Evolutionary conservation across 2,113 vertebrate genomes (phyloP).

Genomic region (Halcyon malimbica): DNA sequence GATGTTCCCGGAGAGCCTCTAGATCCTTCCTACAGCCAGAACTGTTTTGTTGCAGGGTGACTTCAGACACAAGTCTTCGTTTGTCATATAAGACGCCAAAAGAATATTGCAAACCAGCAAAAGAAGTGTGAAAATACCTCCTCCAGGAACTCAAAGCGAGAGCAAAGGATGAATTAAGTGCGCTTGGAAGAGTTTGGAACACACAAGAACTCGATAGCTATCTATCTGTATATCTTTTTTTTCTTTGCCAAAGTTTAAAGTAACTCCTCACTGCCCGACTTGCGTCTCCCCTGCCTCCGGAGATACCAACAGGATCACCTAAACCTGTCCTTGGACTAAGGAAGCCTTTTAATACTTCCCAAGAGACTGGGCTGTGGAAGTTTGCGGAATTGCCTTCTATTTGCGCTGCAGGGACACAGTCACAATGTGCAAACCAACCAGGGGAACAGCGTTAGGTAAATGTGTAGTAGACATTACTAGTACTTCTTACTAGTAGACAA

Average conservation of each 20-base stretch:
- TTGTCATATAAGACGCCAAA: conserved; percentile 85
- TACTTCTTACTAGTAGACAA: not conserved
- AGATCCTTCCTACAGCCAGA: not conserved
- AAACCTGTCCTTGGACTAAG: not conserved
- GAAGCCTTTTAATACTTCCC: not conserved
- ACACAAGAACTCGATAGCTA: conserved; percentile 55
- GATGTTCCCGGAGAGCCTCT: not conserved
- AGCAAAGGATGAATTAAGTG: conserved; percentile 45
- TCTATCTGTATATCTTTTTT: conserved; percentile 52
- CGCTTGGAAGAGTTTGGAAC: conserved; percentile 60
- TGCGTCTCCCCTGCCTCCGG: not conserved
- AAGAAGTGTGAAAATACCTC: conserved; percentile 72
- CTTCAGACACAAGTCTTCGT: conserved; percentile 98
- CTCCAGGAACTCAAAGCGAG: conserved; percentile 57
- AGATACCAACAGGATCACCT: conserved; percentile 3
- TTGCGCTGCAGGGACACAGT: conserved; percentile 38
- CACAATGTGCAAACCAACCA: not conserved
- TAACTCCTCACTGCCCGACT: conserved; percentile 65
- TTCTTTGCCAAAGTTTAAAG: conserved; percentile 80
- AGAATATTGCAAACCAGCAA: not conserved
- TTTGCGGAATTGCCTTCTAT: conserved; percentile 39
- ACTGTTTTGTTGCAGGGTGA: conserved; percentile 83
- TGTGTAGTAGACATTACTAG: not conserved
- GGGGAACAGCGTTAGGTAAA: conserved; percentile 11
- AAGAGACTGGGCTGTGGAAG: conserved; percentile 25